These are phyloP conservation scores for Pegea sp. DNA, from an alignment of 23 tunicate genomes.

Conservation along the genomic window DNA sequence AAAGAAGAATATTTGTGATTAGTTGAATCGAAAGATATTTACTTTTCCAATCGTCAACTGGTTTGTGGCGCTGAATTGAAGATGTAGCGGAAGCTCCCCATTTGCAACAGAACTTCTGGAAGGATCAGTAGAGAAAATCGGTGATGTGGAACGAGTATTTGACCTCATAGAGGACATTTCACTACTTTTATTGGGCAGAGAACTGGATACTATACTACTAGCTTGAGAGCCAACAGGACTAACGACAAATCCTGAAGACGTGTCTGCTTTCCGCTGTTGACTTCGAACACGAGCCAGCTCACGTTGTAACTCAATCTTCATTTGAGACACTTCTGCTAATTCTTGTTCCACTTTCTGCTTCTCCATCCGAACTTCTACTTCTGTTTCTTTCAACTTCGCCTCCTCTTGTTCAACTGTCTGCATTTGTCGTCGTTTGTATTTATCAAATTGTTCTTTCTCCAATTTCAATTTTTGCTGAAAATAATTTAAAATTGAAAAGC, in stretches of 20 bases:
- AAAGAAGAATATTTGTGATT: too few species aligned
- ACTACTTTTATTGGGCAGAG: too few species aligned
- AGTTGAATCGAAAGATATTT: neutral
- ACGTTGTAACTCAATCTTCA: constrained; percentile 47
- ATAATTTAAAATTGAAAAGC: neutral
- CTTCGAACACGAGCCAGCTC: constrained; percentile 36
- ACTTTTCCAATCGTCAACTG: constrained; percentile 19
- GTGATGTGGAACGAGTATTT: constrained; percentile 1
- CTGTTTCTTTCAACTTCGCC: constrained; percentile 7
- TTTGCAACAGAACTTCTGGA: too few species aligned
- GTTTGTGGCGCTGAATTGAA: constrained; percentile 70
- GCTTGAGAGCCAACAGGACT: too few species aligned
- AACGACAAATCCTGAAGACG: too few species aligned
- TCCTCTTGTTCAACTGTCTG: constrained; percentile 14
- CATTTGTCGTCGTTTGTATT: constrained; percentile 13
- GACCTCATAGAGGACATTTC: too few species aligned
- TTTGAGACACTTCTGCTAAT: constrained; percentile 13
- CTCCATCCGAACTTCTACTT: constrained; percentile 5
- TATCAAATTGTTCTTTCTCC: constrained; percentile 41
- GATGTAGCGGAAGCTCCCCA: constrained; percentile 34
- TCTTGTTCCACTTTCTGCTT: constrained; percentile 19
- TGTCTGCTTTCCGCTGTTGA: constrained; percentile 14
- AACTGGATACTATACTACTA: too few species aligned
- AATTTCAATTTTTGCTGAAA: constrained; percentile 37
- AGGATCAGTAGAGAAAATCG: too few species aligned